phyloP scores from a whole-genome alignment of 2,113 vertebrate species.

The Choloepus hoffmanni region DNA sequence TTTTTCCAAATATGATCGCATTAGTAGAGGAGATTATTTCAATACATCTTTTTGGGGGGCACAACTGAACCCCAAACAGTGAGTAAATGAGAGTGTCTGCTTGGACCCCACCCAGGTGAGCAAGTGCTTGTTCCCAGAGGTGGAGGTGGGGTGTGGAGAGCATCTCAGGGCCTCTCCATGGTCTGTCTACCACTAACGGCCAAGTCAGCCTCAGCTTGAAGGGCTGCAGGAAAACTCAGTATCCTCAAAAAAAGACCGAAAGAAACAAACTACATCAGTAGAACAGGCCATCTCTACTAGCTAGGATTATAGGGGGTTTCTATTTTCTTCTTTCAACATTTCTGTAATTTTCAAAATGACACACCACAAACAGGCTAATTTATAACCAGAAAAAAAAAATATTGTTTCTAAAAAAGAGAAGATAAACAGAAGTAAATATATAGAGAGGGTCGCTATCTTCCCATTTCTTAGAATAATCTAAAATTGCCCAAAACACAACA shows the following conservation, averaged over 20 bases:
- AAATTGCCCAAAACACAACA: not conserved
- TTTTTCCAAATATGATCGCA: too few relatives aligned
- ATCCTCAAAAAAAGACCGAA: not conserved
- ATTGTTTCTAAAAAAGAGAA: constrained; percentile 16
- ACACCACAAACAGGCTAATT: not conserved
- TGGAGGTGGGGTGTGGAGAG: not conserved
- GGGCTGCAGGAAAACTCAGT: not conserved
- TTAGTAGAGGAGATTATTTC: too few relatives aligned
- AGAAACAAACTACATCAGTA: not conserved
- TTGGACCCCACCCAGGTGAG: not conserved
- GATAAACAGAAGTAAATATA: not conserved
- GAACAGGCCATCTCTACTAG: not conserved
- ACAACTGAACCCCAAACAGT: too few relatives aligned
- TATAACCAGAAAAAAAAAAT: not conserved
- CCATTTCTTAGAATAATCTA: not conserved
- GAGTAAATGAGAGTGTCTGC: not conserved
- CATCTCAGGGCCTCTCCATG: rapidly evolving
- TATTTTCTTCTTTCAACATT: constrained; percentile 4
- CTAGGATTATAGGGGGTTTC: not conserved
- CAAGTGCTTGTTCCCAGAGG: not conserved
- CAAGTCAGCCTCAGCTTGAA: not conserved
- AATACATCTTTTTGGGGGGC: too few relatives aligned
- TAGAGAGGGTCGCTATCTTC: not conserved
- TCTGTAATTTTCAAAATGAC: not conserved
- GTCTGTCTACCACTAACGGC: too few relatives aligned